Conservation (phyloP, 1,140 invertebrate species). For the Catajapyx aquilonaris region DNA sequence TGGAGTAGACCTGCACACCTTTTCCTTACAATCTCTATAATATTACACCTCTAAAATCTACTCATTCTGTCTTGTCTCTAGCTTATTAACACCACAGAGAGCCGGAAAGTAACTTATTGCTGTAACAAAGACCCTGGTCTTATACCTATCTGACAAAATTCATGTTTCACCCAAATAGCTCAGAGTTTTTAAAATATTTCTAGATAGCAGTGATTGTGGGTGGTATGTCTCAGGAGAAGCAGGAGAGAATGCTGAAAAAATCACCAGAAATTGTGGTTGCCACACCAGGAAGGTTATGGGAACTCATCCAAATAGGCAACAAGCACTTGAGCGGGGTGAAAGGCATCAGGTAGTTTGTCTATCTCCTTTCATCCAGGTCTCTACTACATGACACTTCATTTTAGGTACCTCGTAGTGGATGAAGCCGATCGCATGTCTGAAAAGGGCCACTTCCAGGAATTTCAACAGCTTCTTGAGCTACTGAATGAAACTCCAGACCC, state of each 20-base stretch:
- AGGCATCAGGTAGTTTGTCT: conserved; percentile 32
- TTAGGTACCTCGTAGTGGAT: conserved; percentile 76
- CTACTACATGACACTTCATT: conserved; percentile 8
- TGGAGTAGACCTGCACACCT: too few species aligned
- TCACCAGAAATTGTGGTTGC: conserved; percentile 85
- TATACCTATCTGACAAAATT: too few species aligned
- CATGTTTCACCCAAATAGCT: not conserved
- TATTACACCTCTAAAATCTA: too few species aligned
- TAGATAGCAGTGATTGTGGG: conserved; percentile 62
- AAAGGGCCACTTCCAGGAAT: conserved; percentile 85
- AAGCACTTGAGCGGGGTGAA: conserved; percentile 45
- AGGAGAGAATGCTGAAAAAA: conserved; percentile 53
- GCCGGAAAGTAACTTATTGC: too few species aligned
- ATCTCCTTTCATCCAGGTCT: conserved; percentile 1
- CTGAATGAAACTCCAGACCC: conserved; percentile 39
- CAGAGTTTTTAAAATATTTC: conserved; percentile 3
- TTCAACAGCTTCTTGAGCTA: conserved; percentile 55
- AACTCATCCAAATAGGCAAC: conserved; percentile 60
- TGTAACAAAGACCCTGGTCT: not conserved
- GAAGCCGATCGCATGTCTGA: conserved; percentile 98
- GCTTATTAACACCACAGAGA: too few species aligned
- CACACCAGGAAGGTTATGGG: conserved; percentile 90
- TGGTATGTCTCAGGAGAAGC: conserved; percentile 76
- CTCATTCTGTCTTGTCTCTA: too few species aligned
- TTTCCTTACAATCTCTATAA: too few species aligned